Conservation (phyloP, 2,797 vertebrate species). For the Tolypeutes matacus region DNA sequence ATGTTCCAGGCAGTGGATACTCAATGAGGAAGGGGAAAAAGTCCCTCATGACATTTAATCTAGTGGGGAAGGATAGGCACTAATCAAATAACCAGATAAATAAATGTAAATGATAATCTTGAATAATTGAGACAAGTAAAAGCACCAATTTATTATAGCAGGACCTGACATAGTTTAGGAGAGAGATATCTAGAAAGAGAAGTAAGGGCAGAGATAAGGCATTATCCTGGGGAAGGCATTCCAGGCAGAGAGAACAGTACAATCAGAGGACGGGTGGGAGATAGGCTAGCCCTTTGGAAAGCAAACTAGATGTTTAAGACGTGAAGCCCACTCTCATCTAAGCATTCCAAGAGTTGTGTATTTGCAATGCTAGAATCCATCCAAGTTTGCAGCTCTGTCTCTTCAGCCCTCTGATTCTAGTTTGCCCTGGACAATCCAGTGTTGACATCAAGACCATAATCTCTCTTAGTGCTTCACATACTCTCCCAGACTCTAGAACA, state of each 20-base stretch:
- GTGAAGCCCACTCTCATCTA: not conserved
- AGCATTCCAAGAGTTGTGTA: not conserved
- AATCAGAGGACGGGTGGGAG: not conserved
- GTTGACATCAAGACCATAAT: not conserved
- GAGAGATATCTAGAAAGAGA: not conserved
- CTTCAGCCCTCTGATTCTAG: not conserved
- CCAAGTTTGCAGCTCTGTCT: not conserved
- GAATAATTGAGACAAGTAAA: not conserved
- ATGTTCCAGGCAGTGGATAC: not conserved
- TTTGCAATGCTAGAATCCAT: not conserved
- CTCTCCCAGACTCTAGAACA: not conserved
- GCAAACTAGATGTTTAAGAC: not conserved
- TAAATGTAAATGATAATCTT: not conserved
- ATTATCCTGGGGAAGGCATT: not conserved
- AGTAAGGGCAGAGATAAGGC: not conserved
- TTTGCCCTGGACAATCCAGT: not conserved
- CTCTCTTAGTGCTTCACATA: not conserved
- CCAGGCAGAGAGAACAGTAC: not conserved
- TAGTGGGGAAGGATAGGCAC: not conserved
- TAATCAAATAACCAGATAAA: not conserved
- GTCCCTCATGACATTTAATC: not conserved
- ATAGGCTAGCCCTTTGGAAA: not conserved
- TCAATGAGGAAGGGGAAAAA: not conserved
- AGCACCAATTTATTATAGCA: not conserved
- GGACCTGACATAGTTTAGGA: not conserved